Base-by-base conservation (phyloP, 2,797 vertebrate genomes). In the Pseudochromis fuscus region DNA sequence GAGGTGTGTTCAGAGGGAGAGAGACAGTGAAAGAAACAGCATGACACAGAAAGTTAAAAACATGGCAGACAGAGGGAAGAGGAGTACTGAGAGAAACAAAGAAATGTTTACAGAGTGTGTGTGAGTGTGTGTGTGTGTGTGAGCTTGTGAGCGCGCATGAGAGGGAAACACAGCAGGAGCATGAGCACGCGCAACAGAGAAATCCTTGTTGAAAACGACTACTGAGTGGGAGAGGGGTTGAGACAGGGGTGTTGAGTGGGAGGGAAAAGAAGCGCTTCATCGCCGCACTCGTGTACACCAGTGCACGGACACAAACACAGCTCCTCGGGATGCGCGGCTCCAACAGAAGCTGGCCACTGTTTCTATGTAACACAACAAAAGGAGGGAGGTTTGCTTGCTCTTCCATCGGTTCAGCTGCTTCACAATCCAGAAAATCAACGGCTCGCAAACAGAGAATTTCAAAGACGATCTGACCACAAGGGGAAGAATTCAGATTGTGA, bases 181-280 rank as follows among this genome's bases (percentile, higher is more conserved):
- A 55, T 38, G 48, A 42, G 68, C 63, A 77, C 58, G 15, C 61
- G 48, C 72, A 37, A 7, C 60, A 75, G 71, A 83, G 83, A 80
- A 84, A 74, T 69, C 81, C 86, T 79, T 62, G 81, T 62, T 75
- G 70, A 79, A 66, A 66, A 82, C 66, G 61, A 73, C 75, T 23
- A 31, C 24, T 51, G 85, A 81, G 90, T 85, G 87, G 85, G 89
- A 86, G 84, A 82, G 46, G 77, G 87, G 87, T 82, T 84, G 84
- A 88, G 74, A 74, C 81, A 82, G 82, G 72, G 88, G 84, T 66
- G 86, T 75, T 74, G 88, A 73, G 89, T 89, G 81, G 89, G 88
- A 81, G 82, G 84, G 69, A 64, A 75, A 38, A 84, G 73, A 78
- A 71, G 53, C 63, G 75, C 69, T 80, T 81, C 67, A 46, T 19